Base-by-base conservation (phyloP, 2,113 vertebrate genomes). In the Rana temporaria region DNA sequence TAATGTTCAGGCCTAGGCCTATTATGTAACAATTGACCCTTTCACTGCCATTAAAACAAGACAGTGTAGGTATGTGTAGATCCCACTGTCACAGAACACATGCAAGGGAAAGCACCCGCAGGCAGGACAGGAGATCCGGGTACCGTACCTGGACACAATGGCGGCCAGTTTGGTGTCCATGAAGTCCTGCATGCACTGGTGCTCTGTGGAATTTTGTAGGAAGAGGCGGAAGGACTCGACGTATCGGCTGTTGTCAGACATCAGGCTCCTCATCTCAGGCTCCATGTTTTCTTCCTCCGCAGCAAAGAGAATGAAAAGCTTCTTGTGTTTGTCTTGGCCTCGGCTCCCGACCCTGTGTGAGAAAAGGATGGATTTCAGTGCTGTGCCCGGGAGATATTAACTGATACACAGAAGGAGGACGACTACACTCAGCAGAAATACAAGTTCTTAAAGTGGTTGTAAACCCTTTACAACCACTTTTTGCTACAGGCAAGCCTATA, bases 181-280 rank as follows among this genome's bases (percentile, higher is more conserved):
- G 67, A 92, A 87, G 30, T 89, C 84, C 81, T 20, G 75, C 86
- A 96, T 91, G 85, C 89, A 89, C 85, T 91, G 73, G 77, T 98
- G 95, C 59, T 97, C 95, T 0, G 91, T 95, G 0, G 96, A 97
- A 9, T 88, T 89, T 0, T 86, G 11, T 0, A 96, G 89, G 89
- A 94, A 97, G 24, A 93, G 84, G 48, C 89, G 88, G 82, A 97
- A 97, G 1, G 85, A 85, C 68, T 87, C 88, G 1, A 92, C 55
- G 0, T 89, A 89, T 62, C 84, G 86, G 74, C 86, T 85, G 0
- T 91, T 90, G 52, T 95, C 89, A 0, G 86, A 77, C 0, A 88
- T 12, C 86, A 93, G 66, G 72, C 84, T 90, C 75, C 85, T 88
- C 90, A 94, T 91, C 57, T 86, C 84, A 1, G 89, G 80, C 63